Evolutionary conservation across 2,797 vertebrate species (phyloP), one percentile per base, ranked within the genome.

Genomic region (Cetoscarus ocellatus): DNA sequence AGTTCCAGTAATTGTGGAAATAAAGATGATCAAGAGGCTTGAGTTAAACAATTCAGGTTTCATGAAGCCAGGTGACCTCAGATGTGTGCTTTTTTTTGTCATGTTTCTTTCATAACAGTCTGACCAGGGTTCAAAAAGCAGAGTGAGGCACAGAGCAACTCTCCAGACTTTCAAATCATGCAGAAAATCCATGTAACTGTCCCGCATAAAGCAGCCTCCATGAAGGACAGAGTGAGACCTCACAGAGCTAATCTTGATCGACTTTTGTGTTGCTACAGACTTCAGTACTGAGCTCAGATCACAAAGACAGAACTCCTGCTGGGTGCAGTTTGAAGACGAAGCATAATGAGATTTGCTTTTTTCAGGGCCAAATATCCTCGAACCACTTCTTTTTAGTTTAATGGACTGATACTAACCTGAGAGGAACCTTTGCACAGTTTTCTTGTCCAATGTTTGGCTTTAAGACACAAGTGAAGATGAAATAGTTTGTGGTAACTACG

Each of bases 211-310:
- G 44, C 1, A 27, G 47, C 70, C 56, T 80, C 59, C 72, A 1
- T 65, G 78, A 70, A 77, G 72, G 35, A 54, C 67, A 69, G 72
- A 47, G 45, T 15, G 70, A 68, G 52, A 61, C 56, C 73, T 80
- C 60, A 65, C 79, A 42, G 61, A 61, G 65, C 50, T 77, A 74
- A 83, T 85, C 73, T 74, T 54, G 73, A 88, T 86, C 49, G 84
- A 86, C 75, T 84, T 86, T 75, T 83, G 79, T 77, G 64, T 75
- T 62, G 52, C 59, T 52, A 36, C 77, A 69, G 74, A 73, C 83
- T 80, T 83, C 64, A 66, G 48, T 86, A 85, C 80, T 81, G 78
- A 82, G 56, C 59, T 63, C 60, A 73, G 77, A 73, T 77, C 73
- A 73, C 49, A 50, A 38, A 75, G 67, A 49, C 66, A 34, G 36